phyloP scores from a whole-genome alignment of 2,888 invertebrate genomes.

The Eilema depressum region DNA sequence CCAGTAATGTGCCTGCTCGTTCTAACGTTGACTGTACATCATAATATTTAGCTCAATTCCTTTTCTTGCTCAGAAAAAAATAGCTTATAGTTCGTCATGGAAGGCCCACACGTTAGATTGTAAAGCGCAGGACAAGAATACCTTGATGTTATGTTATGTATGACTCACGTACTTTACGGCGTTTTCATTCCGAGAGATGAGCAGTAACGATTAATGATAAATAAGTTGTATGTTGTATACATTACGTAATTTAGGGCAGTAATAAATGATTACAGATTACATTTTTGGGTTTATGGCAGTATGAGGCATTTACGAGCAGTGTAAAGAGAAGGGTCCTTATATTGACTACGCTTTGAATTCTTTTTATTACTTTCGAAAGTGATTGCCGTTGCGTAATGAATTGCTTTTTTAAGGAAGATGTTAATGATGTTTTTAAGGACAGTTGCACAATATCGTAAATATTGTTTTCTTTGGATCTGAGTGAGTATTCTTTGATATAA shows the following conservation, averaged over 20 bases:
- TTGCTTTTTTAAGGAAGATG: conserved; percentile 63
- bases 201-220: conserved; percentile 14
- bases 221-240: conserved; percentile 23
- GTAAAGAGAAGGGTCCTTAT: conserved; percentile 64
- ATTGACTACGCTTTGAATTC: conserved; percentile 53
- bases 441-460: conserved; percentile 36
- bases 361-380: conserved; percentile 82
- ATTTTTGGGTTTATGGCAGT: conserved; percentile 58
- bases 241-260: conserved; percentile 29
- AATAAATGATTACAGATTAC: conserved; percentile 50
- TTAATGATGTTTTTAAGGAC: conserved; percentile 64
- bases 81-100: background rate
- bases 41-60: too few relatives aligned
- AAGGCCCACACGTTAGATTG: background rate
- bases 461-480: conserved; percentile 22
- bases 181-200: background rate
- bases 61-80: too few relatives aligned
- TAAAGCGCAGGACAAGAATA: background rate
- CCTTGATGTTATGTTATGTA: background rate
- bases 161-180: background rate
- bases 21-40: too few relatives aligned
- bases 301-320: conserved; percentile 62
- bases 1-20: too few relatives aligned
- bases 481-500: background rate
- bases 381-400: conserved; percentile 71